Evolutionary conservation across 2,888 invertebrate species (phyloP).

Genomic region (Rhogogaster chlorosoma): DNA sequence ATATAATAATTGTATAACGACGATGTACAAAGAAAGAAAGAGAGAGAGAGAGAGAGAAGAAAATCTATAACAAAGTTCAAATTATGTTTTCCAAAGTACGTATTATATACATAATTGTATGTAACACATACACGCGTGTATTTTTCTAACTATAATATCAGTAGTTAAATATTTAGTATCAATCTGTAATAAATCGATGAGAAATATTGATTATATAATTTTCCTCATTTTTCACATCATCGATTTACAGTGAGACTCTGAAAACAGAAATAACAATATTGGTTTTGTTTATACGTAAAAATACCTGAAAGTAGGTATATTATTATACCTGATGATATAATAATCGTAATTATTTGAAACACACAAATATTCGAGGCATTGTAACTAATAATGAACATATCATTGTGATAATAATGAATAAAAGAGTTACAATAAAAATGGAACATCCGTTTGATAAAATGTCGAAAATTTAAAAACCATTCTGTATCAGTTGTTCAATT

Average conservation of each 20-base stretch:
- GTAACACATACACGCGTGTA: not conserved
- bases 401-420: slow-evolving; percentile 21
- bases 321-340: not conserved
- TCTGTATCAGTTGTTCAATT: too few relatives aligned
- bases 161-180: not conserved
- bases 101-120: not conserved
- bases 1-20: not conserved
- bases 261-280: not conserved
- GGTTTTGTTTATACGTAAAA: not conserved
- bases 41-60: not conserved
- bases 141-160: not conserved
- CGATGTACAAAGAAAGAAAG: not conserved
- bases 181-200: not conserved
- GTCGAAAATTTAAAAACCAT: not conserved
- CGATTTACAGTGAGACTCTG: not conserved
- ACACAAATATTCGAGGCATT: not conserved
- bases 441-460: not conserved
- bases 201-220: not conserved
- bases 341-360: not conserved
- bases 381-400: slow-evolving; percentile 30
- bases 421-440: not conserved
- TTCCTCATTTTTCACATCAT: not conserved
- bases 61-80: not conserved
- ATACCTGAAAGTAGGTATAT: slow-evolving; percentile 25
- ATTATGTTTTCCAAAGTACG: not conserved